Evolutionary conservation across 2,888 invertebrate species (phyloP).

Genomic region (Camptogramma bilineatum): DNA sequence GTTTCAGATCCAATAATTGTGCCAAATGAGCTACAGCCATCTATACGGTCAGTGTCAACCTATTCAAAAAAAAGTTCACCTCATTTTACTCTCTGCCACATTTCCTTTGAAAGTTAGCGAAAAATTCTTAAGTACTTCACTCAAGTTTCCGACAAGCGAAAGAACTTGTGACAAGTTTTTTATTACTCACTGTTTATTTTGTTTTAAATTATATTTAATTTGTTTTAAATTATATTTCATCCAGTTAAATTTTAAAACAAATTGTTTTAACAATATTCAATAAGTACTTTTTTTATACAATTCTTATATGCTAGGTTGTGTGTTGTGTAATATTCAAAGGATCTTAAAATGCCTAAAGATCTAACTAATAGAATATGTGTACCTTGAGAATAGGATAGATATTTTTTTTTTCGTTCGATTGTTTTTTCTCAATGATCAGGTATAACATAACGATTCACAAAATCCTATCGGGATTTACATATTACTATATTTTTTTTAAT

Average conservation of each 20-base stretch:
- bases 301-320: no score
- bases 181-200: constrained; percentile 20
- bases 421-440: no score
- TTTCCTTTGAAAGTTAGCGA: constrained; percentile 24
- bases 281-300: no score
- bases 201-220: constrained; percentile 10
- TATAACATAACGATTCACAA: no score
- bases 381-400: no score
- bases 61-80: constrained; percentile 12
- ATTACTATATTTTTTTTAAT: no score
- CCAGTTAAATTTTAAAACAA: not conserved
- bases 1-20: constrained; percentile 58
- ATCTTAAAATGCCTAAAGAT: no score
- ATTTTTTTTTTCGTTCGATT: no score
- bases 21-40: constrained; percentile 68
- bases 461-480: no score
- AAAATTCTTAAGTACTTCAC: constrained; percentile 29
- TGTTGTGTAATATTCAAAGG: no score
- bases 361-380: no score
- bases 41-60: constrained; percentile 66
- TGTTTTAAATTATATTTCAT: constrained; percentile 3
- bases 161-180: constrained; percentile 41
- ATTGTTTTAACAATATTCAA: no score
- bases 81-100: constrained; percentile 5
- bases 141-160: constrained; percentile 22